Base-by-base conservation (phyloP, 2,888 invertebrate genomes). In the Isotomurus palustris region DNA sequence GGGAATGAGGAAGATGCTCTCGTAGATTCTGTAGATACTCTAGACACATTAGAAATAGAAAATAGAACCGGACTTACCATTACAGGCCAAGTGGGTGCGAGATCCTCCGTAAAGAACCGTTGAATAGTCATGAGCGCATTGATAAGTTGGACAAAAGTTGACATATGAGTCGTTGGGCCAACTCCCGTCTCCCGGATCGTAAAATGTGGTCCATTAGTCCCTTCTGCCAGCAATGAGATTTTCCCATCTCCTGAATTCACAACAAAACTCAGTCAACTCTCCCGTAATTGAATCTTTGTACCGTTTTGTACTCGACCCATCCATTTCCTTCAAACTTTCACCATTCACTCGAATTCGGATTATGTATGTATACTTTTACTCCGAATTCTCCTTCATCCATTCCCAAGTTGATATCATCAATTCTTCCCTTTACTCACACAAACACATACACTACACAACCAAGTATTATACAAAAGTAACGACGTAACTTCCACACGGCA, bases 51-150 rank as follows among this genome's bases (percentile, higher is more conserved):
- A 6, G 4, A 21, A 43, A 22, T n/a, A n/a, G n/a, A n/a, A n/a
- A n/a, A 32, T 10, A 32, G 12, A 10, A 32, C 40, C 19, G 19
- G 19, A 50, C 64, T 62, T 62, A 70, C 69, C 68, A 68, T 63
- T 52, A 67, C 64, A 41, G 69, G 69, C 69, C 69, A 70, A 44
- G 53, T 56, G 49, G 60, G 43, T 38, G 69, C 65, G 8, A 70
- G 64, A 53, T 68, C 68, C 47, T 70, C 66, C 1, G 69, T 70
- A 49, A 68, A 70, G 58, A 64, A 70, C 59, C 62, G 68, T 50
- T 70, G 69, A 58, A 70, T 66, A 22, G 62, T 67, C 68, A 68
- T 70, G 38, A 70, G 66, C 38, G 69, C 69, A 53, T 70, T 70
- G 58, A 70, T 70, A 40, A 70, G 64, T 51, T 68, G 68, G 12